Conservation (phyloP, 2,797 vertebrate genomes). For the Platalea minor region DNA sequence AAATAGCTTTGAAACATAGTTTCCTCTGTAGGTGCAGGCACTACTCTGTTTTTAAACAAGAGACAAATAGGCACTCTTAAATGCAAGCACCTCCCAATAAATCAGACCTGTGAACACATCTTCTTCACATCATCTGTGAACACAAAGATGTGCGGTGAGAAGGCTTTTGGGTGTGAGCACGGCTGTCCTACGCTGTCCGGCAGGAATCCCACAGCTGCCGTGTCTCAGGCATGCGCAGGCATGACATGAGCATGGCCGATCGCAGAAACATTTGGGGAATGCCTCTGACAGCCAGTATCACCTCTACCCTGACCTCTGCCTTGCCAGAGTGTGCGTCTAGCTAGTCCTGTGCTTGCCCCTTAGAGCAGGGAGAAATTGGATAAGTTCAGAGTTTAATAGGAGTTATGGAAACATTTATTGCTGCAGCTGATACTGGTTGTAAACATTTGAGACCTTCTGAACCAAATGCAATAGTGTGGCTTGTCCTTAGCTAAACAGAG, state of each 20-base stretch:
- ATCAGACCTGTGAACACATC: background rate
- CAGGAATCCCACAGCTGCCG: constrained; percentile 43
- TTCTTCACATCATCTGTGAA: background rate
- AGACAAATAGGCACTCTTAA: background rate
- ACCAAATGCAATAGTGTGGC: background rate
- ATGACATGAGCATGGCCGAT: background rate
- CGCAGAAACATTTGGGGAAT: constrained; percentile 37
- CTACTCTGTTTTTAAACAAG: background rate
- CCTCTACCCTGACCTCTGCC: constrained; percentile 31
- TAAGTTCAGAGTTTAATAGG: constrained; percentile 45
- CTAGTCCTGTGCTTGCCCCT: background rate
- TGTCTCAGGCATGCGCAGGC: constrained; percentile 8
- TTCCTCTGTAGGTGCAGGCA: background rate
- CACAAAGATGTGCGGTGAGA: background rate
- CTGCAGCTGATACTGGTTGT: background rate
- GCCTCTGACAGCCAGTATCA: background rate
- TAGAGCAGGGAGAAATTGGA: background rate
- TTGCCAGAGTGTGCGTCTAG: background rate
- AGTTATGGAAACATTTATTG: background rate
- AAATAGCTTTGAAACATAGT: background rate
- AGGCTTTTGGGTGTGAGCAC: background rate
- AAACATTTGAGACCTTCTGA: constrained; percentile 51
- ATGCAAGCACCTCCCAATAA: background rate
- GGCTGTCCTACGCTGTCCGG: background rate
- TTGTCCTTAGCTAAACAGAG: background rate